Evolutionary conservation across 1,140 invertebrate genomes (phyloP), one percentile per base, ranked within the genome.

Genomic region (Hyphantria cunea): DNA sequence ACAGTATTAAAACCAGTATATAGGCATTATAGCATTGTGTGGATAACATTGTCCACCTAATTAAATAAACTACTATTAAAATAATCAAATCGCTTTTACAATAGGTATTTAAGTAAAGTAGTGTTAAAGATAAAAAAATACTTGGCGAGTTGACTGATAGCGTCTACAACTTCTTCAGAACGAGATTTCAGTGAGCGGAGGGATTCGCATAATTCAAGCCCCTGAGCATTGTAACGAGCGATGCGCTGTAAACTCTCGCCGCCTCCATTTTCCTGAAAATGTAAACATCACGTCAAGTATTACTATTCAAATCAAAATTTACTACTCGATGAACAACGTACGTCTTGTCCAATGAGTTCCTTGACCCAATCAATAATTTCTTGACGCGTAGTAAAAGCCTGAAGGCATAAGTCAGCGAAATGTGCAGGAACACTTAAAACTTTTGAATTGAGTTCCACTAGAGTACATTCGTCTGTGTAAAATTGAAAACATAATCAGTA

Each of bases 331-430:
- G 48, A 42, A 49, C 41, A 49, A 62, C 70, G 62, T 68, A 87
- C 84, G 45, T 77, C 58, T 64, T 71, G 74, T 48, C 76, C 73
- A 10, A 82, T 61, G 34, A 85, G 65, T 34, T 81, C 74, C 62
- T 89, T 86, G 0, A 86, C 73, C 85, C 87, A 87, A 51, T 90
- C 86, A 58, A 90, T 82, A 15, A 90, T 61, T 68, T 89, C 84
- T 70, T 90, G 86, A 3, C 86, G 73, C 2, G 77, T 78, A 4
- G 82, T 73, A 62, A 86, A 86, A 17, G 84, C 84, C 62, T 88
- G 78, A 7, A 89, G 64, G 51, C 87, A 90, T 50, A 90, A 59
- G 63, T 90, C 77, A 10, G 84, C 80, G 76, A 90, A 88, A 42
- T 59, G 67, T 3, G 64, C 51, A 10, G 86, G 84, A 9, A 90